Evolutionary conservation across 2,888 invertebrate species (phyloP), one percentile per base, ranked within the genome.

Genomic region (Thecocarcelia acutangulata): DNA sequence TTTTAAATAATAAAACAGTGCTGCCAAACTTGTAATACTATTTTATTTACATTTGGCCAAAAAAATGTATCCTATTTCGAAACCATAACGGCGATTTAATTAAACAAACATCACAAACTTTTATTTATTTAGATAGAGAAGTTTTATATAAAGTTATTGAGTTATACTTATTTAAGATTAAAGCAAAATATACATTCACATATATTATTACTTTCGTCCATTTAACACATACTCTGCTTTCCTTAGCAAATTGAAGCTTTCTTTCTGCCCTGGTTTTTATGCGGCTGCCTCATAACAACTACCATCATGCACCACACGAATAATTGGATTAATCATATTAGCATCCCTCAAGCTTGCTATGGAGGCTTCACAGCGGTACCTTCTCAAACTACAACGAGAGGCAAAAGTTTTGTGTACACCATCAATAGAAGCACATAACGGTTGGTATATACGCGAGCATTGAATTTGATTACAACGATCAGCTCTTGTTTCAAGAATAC

Each of bases 361-460:
- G 8, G 40, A 12, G 12, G 54, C 19, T 8, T 48, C 24, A 42
- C 84, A 84, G 3, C 56, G 42, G 0, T 78, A 24, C 33, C 79
- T 84, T 2, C 66, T 40, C 50, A 83, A 19, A 17, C 76, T 54
- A 9, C 84, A 84, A 4, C 40, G 63, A 1, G 77, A 80, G 0
- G 83, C 48, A 15, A 79, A 21, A 24, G 83, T 80, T 0, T n/a
- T 50, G 17, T 46, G 12, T 21, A 59, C 40, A 13, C 76, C 83
- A 59, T 83, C 59, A 11, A 80, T n/a, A 0, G 56, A 42, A n/a
- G 70, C 68, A 59, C 84, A 84, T 9, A 84, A 48, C 0, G 83
- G 76, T 3, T 48, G 37, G 61, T 82, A 82, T 5, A 83, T 74
- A 1, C 80, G 77, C 1, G 76, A 37, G 24, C 84, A 84, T 1